Conservation (phyloP, 2,888 invertebrate species). For the Xylocampa areola region DNA sequence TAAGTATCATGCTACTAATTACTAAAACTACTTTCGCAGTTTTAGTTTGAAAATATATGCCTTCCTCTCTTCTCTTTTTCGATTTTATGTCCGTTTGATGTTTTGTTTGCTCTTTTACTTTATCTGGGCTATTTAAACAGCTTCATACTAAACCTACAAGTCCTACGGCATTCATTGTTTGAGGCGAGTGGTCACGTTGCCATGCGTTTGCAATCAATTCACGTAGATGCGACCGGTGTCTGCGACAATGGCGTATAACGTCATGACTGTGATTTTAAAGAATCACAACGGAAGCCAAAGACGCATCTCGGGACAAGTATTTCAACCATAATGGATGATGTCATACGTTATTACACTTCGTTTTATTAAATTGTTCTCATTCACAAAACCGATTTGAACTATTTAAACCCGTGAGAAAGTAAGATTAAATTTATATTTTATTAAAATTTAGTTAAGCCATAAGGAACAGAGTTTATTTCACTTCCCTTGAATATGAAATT, state of each 20-base stretch:
- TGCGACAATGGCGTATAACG: conserved; percentile 79
- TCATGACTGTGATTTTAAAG: conserved; percentile 78
- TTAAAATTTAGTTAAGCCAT: conserved; percentile 20
- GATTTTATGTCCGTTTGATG: too few species aligned
- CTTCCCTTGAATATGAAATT: conserved; percentile 33
- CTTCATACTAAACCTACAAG: conserved; percentile 42
- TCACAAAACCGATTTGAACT: conserved; percentile 14
- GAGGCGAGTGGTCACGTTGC: conserved; percentile 32
- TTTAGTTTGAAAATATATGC: not conserved
- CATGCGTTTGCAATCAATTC: conserved; percentile 71
- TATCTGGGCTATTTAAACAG: conserved; percentile 38
- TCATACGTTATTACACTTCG: conserved; percentile 63
- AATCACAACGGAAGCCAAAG: conserved; percentile 79
- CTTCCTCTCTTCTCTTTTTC: not conserved
- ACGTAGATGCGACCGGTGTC: conserved; percentile 73
- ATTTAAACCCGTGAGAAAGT: conserved; percentile 20
- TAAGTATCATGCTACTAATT: too few species aligned
- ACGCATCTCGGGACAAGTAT: conserved; percentile 67
- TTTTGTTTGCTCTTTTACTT: conserved; percentile 25
- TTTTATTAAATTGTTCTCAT: conserved; percentile 11
- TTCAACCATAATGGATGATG: conserved; percentile 61
- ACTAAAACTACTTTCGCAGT: too few species aligned
- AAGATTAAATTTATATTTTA: conserved; percentile 34
- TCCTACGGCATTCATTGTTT: conserved; percentile 44
- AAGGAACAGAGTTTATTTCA: conserved; percentile 24